Base-by-base conservation (phyloP, 2,888 invertebrate species). In the Eilema sororculum region DNA sequence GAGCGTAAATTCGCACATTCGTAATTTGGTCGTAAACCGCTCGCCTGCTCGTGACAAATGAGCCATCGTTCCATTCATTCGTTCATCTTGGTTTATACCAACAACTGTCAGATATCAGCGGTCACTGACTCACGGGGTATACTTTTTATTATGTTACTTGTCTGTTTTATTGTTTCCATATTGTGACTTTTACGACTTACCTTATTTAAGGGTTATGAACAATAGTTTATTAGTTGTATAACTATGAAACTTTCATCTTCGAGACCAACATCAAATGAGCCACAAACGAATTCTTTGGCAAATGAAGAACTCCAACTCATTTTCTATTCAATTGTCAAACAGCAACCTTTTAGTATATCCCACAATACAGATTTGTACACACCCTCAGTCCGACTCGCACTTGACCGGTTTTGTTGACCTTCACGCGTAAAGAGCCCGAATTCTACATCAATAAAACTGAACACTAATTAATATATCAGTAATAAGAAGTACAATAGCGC, bases 1-100 rank as follows among this genome's bases (percentile, higher is more conserved):
- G 41, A 16, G 63, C 66, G 67, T 63, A 65, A 71, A 67, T 60
- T 71, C 52, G 41, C 67, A 67, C 64, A 63, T 71, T 65, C 72
- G 69, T 77, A 71, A 65, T 75, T 69, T 65, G 56, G 57, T 71
- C 77, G 68, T 59, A 68, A 72, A 73, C 69, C 76, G 71, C 71
- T 69, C 73, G 67, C 56, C 71, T 72, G 81, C 69, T 61, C 22
- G 73, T 77, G 81, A 80, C 79, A 81, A 80, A 81, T 77, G 77
- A 81, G 79, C 70, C 75, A 80, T 77, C 78, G 77, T 77, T 78
- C 74, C 65, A 77, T 73, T 75, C 80, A 64, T 67, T 67, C 63
- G 67, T 67, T 64, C 64, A 60, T 61, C 71, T 71, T 72, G 72
- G 68, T 75, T 72, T 72, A 76, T 71, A 72, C 68, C 61, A 73